phyloP scores from a whole-genome alignment of 2,113 vertebrate species.

The Eurypyga helias region DNA sequence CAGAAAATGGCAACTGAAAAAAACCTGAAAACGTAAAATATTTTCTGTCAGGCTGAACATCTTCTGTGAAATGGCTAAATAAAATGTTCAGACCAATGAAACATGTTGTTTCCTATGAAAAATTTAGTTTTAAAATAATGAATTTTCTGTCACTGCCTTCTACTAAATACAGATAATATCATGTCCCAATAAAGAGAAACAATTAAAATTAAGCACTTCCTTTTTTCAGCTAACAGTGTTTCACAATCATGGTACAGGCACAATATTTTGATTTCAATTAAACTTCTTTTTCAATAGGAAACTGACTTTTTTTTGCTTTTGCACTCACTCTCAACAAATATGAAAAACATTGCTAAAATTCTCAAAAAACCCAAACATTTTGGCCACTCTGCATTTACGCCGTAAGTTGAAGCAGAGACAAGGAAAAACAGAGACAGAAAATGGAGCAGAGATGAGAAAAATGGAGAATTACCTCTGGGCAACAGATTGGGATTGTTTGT shows the following conservation, averaged over 20 bases:
- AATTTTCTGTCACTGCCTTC: not conserved
- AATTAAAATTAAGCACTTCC: not conserved
- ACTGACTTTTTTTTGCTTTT: not conserved
- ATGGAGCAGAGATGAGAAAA: not conserved
- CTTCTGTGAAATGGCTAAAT: not conserved
- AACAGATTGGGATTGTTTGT: not conserved
- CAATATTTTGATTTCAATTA: not conserved
- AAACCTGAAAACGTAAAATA: not conserved
- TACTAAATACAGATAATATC: not conserved
- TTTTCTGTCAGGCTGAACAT: not conserved
- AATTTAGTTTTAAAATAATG: not conserved
- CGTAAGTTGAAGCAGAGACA: not conserved
- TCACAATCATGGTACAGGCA: not conserved
- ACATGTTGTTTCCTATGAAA: not conserved
- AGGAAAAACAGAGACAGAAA: not conserved
- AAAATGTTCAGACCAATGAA: not conserved
- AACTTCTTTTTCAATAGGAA: not conserved
- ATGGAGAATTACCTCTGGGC: constrained; percentile 2
- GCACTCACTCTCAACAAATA: not conserved
- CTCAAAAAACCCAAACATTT: not conserved
- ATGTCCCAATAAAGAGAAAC: not conserved
- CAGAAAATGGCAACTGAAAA: not conserved
- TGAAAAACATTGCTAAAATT: not conserved
- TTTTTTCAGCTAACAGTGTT: not conserved
- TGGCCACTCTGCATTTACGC: not conserved